Evolutionary conservation across 2,113 vertebrate genomes (phyloP).

Genomic region (Podarcis raffonei): DNA sequence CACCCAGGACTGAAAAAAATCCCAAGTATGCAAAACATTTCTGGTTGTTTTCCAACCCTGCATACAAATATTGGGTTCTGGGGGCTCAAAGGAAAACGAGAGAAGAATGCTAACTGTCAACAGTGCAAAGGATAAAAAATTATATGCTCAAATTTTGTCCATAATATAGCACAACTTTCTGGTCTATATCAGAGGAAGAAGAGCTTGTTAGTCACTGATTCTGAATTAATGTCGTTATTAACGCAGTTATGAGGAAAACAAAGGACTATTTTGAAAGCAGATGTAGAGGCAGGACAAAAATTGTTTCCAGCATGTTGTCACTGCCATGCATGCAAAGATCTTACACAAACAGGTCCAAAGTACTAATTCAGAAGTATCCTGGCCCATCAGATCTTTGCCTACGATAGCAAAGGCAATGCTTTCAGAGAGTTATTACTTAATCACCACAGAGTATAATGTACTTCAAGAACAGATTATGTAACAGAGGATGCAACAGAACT

Average conservation of each 20-base stretch:
- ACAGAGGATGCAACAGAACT: constrained; percentile 12
- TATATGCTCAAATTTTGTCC: background rate
- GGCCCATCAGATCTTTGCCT: background rate
- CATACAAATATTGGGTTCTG: background rate
- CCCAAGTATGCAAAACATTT: background rate
- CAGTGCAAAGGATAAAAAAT: background rate
- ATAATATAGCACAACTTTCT: background rate
- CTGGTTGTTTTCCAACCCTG: background rate
- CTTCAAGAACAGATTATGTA: background rate
- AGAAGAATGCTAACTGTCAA: background rate
- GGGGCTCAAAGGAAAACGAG: background rate
- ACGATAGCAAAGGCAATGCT: background rate
- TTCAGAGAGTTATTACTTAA: background rate
- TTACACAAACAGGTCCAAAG: background rate
- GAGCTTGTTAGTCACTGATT: background rate
- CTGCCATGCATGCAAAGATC: background rate
- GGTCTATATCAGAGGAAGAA: background rate
- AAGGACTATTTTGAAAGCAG: background rate
- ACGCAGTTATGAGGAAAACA: background rate
- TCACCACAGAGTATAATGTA: background rate
- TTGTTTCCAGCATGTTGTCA: background rate
- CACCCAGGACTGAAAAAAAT: background rate
- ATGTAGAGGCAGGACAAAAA: background rate
- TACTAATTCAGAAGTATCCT: background rate
- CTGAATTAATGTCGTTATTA: too few species aligned